phyloP scores from a whole-genome alignment of 2,797 vertebrate species.

The Lepilemur septentrionalis region DNA sequence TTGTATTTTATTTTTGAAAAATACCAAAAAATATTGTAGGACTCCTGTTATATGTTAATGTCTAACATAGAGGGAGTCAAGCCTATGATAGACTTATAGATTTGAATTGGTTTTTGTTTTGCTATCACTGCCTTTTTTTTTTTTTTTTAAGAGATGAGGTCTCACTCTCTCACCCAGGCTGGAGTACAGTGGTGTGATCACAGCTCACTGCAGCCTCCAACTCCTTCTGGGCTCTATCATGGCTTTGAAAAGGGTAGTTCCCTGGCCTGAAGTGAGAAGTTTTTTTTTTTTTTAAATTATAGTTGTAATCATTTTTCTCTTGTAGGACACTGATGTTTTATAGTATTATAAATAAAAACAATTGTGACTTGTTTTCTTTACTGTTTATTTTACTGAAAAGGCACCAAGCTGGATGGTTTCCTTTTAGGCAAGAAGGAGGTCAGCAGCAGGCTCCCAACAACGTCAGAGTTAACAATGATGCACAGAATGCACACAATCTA shows the following conservation, averaged over 20 bases:
- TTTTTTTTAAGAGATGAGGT: background rate
- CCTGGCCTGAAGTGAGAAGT: background rate
- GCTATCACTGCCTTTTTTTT: background rate
- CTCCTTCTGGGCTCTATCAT: background rate
- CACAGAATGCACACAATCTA: slow-evolving; percentile 86
- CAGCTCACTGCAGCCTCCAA: background rate
- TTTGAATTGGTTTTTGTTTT: slow-evolving; percentile 17
- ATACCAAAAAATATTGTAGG: background rate
- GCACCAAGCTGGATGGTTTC: slow-evolving; percentile 97
- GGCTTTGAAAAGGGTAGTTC: background rate
- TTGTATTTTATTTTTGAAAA: slow-evolving; percentile 62
- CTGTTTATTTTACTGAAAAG: slow-evolving; percentile 82
- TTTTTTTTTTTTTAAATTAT: background rate
- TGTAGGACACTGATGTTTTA: background rate
- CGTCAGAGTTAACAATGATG: slow-evolving; percentile 87
- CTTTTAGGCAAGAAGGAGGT: slow-evolving; percentile 93
- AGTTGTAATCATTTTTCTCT: background rate
- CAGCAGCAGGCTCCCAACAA: slow-evolving; percentile 88
- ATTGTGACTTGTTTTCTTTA: slow-evolving; percentile 21
- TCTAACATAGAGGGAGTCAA: background rate
- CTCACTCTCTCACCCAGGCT: background rate
- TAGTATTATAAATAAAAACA: slow-evolving; percentile 8
- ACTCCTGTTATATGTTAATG: background rate
- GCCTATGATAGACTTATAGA: background rate
- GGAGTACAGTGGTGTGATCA: background rate